Base-by-base conservation (phyloP, 2,888 invertebrate genomes). In the Nomada lathburiana region DNA sequence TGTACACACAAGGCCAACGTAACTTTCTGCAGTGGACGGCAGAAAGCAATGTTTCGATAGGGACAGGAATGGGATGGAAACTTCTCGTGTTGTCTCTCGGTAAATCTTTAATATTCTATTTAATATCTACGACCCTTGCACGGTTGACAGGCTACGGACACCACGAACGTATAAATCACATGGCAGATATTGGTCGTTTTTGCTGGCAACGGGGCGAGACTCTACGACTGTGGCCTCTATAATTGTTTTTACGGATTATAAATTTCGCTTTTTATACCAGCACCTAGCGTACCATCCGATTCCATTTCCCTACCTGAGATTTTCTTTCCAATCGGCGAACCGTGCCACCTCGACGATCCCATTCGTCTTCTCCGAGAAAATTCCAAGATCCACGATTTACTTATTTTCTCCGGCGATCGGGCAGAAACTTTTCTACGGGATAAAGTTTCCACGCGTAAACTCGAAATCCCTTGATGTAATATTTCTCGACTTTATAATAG, bases 161-260 rank as follows among this genome's bases (percentile, higher is more conserved):
- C 88, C 80, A 65, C 70, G 78, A 75, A 80, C 83, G 67, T 90
- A 92, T 93, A 93, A 93, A 93, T 93, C 93, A 93, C 91, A 90
- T 86, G 84, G 80, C 86, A 90, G 92, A 92, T 93, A 93, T 93
- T 93, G 92, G 92, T 88, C 91, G 91, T 90, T 92, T 92, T 92
- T 92, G 90, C 86, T 80, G 83, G 82, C 65, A 73, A 63, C 77
- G 67, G 67, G 60, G 47, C 85, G 86, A 75, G 79, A 76, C 77
- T 59, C 57, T 73, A 69, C 80, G 69, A 65, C 73, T 79, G 87
- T 81, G 83, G 87, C 82, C 78, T 83, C 86, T 88, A 90, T 93
- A 93, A 93, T 93, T 93, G 93, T 93, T 93, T 93, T 93, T 92
- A 92, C 91, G 92, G 92, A 92, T 93, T 93, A 93, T 92, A 93